Percentiles rank a stretch among this genome's conserved stretches.
Evolutionary conservation across 2,113 vertebrate genomes (phyloP).

Genomic region (Casuarius casuarius): DNA sequence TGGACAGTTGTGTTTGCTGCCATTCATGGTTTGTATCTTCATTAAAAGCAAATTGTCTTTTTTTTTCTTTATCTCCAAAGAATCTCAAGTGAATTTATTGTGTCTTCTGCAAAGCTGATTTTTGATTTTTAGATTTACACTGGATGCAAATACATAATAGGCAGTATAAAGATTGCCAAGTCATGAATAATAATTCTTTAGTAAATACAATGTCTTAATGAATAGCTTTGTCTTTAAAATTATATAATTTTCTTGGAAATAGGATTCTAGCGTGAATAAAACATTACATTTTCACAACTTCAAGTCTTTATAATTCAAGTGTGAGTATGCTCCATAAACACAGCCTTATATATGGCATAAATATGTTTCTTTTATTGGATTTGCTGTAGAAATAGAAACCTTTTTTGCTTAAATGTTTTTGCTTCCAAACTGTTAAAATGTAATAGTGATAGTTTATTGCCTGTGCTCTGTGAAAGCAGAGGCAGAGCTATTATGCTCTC

Average conservation of each 20-base stretch:
- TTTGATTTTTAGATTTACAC: not conserved
- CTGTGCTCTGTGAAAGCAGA: constrained; percentile 72
- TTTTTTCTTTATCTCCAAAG: not conserved
- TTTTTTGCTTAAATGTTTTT: constrained; percentile 76
- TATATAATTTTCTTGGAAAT: constrained; percentile 22
- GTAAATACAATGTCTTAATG: constrained; percentile 14
- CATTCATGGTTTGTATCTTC: not conserved
- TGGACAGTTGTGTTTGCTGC: not conserved
- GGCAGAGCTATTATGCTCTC: constrained; percentile 73
- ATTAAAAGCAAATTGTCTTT: not conserved
- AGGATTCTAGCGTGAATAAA: constrained; percentile 45
- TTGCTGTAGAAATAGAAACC: constrained; percentile 69
- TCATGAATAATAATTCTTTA: constrained; percentile 10
- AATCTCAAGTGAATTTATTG: not conserved
- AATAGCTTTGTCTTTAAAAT: constrained; percentile 35
- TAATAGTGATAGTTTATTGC: constrained; percentile 76
- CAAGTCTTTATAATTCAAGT: constrained; percentile 53
- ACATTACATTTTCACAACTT: constrained; percentile 61
- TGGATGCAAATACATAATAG: not conserved
- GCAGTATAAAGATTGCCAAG: not conserved
- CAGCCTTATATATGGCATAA: constrained; percentile 56
- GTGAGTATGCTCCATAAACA: constrained; percentile 54
- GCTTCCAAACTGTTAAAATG: constrained; percentile 73
- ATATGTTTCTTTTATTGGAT: constrained; percentile 73
- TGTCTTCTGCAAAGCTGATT: not conserved